Base-by-base conservation (phyloP, 2,888 invertebrate genomes). In the Hofmannophila pseudospretella region DNA sequence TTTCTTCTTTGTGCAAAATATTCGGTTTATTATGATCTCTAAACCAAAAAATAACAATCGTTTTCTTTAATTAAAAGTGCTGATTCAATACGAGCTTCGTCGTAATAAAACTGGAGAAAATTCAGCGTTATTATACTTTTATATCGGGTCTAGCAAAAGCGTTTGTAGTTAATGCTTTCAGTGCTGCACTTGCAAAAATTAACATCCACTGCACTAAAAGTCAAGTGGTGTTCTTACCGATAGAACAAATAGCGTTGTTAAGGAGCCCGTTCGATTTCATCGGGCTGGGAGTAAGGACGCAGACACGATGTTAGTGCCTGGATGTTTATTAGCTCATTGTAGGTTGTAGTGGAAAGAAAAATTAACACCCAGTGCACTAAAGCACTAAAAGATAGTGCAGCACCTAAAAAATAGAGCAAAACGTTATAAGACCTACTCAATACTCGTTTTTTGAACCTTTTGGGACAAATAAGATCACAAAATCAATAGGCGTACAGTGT, bases 181-280 rank as follows among this genome's bases (percentile, higher is more conserved):
- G 26, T 38, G 34, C 35, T 42, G 44, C 45, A 47, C 43, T 48
- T 45, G 55, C 51, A 54, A 54, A 66, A 64, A 67, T 54, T 63
- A 66, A 59, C 65, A 61, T 60, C 47, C 56, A 51, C 51, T 46
- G 47, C 50, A 47, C 50, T 62, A 54, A 58, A 56, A 67, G 56
- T 51, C 58, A 58, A 65, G 58, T 58, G 61, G 53, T 56, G 56
- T 55, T 55, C 53, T 60, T 52, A 51, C 51, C 45, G 52, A 54
- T 53, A 47, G 45, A 55, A 57, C 57, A 54, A 67, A 65, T 53
- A 62, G 48, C 45, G 50, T 44, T 53, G 47, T 60, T 48, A 49
- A n/a, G 50, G 34, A 50, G 54, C 47, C 54, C 52, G 51, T 57
- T 57, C 50, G 48, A 57, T 54, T 62, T 63, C 59, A 63, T 60